phyloP scores from a whole-genome alignment of 2,113 vertebrate species.

The Sula dactylatra region DNA sequence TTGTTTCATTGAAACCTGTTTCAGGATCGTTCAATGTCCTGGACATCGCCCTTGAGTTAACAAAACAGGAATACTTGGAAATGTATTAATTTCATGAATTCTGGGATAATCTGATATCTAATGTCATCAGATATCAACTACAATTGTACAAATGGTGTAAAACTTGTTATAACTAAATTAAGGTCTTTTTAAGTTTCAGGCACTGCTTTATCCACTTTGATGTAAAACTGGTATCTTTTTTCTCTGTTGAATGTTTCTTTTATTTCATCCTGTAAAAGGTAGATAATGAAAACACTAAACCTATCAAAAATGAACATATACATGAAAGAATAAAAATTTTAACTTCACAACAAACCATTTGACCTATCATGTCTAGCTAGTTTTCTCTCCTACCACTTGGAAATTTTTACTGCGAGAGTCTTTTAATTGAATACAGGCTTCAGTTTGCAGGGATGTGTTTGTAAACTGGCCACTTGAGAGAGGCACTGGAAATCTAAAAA shows the following conservation, averaged over 20 bases:
- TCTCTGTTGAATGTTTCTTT: neutral
- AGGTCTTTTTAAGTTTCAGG: neutral
- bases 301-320: neutral
- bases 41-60: neutral
- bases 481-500: neutral
- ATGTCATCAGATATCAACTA: neutral
- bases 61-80: neutral
- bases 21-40: neutral
- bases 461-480: neutral
- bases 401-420: neutral
- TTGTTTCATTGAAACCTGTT: neutral
- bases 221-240: neutral
- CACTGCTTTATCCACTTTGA: neutral
- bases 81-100: neutral
- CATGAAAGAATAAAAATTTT: neutral
- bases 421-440: neutral
- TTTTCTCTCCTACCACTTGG: neutral
- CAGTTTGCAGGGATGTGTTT: neutral
- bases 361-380: neutral
- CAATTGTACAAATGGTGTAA: neutral
- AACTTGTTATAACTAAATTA: neutral
- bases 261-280: neutral
- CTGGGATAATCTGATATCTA: neutral
- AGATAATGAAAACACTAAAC: neutral
- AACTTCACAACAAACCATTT: neutral